These are phyloP conservation scores for Peromyscus polionotus DNA, from an alignment of 2,113 vertebrate species.

Conservation along the genomic window DNA sequence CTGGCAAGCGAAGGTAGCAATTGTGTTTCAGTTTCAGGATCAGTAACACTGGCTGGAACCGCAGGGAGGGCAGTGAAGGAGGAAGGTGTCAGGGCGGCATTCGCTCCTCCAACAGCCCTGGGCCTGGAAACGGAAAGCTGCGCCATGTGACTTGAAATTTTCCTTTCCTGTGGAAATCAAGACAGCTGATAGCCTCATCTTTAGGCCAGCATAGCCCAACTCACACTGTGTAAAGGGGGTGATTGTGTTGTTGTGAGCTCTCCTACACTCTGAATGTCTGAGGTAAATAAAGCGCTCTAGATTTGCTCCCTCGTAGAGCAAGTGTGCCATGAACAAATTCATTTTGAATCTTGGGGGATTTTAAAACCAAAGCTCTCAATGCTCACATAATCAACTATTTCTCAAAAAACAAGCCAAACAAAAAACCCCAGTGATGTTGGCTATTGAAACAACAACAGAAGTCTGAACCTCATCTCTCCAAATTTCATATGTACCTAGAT, in stretches of 20 bases:
- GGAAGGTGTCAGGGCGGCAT: slow-evolving; percentile 30
- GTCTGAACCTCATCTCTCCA: slow-evolving; percentile 18
- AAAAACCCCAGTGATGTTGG: neutral
- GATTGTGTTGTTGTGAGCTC: slow-evolving; percentile 27
- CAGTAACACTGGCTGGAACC: slow-evolving; percentile 59
- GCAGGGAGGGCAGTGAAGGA: slow-evolving; percentile 23
- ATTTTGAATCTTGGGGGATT: slow-evolving; percentile 48
- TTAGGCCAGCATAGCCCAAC: slow-evolving; percentile 35
- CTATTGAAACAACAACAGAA: slow-evolving; percentile 4
- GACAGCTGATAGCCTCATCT: slow-evolving; percentile 34
- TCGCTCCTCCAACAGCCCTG: neutral
- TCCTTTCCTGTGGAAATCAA: slow-evolving; percentile 69
- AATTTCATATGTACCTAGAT: neutral
- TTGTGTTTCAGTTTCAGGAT: slow-evolving; percentile 80
- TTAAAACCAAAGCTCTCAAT: neutral
- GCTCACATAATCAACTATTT: neutral
- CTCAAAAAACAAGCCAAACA: neutral
- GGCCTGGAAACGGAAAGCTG: slow-evolving; percentile 65
- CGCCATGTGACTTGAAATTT: slow-evolving; percentile 34
- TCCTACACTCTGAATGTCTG: slow-evolving; percentile 39
- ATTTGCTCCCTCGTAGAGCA: slow-evolving; percentile 47
- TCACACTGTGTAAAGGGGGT: slow-evolving; percentile 58
- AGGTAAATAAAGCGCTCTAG: slow-evolving; percentile 39
- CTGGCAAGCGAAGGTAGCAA: slow-evolving; percentile 65
- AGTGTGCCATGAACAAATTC: slow-evolving; percentile 32